Evolutionary conservation across 2,113 vertebrate genomes (phyloP).

Genomic region (Prolemur simus): DNA sequence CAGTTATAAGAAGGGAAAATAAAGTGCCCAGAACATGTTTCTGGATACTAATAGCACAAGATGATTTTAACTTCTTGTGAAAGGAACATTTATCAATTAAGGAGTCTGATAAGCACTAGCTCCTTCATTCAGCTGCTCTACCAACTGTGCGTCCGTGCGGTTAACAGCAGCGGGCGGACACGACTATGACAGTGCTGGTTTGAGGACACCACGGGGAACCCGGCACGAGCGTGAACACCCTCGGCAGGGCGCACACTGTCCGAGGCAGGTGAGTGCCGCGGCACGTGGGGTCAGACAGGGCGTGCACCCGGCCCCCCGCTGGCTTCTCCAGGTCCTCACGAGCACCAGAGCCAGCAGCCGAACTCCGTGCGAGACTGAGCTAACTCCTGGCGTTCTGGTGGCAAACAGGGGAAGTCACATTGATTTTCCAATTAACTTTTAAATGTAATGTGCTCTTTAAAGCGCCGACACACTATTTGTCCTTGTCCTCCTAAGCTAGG

Average conservation of each 20-base stretch:
- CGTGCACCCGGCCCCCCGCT: no score
- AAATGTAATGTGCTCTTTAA: background rate
- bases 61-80: background rate
- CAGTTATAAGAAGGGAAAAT: background rate
- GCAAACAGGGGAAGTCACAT: background rate
- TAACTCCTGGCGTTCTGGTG: background rate
- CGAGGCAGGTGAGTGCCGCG: fast-evolving
- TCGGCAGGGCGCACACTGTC: background rate
- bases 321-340: fast-evolving
- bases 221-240: background rate
- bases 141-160: fast-evolving
- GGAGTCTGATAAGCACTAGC: background rate
- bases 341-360: background rate
- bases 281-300: fast-evolving
- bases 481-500: background rate
- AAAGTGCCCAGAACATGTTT: background rate
- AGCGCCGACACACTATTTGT: fast-evolving
- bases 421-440: background rate
- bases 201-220: background rate
- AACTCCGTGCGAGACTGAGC: background rate
- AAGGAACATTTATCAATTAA: background rate
- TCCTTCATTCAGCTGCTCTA: background rate
- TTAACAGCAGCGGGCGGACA: background rate
- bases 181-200: fast-evolving
- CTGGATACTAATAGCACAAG: background rate